phyloP scores from a whole-genome alignment of 2,888 invertebrate genomes.

The Leucophora obtusa region DNA sequence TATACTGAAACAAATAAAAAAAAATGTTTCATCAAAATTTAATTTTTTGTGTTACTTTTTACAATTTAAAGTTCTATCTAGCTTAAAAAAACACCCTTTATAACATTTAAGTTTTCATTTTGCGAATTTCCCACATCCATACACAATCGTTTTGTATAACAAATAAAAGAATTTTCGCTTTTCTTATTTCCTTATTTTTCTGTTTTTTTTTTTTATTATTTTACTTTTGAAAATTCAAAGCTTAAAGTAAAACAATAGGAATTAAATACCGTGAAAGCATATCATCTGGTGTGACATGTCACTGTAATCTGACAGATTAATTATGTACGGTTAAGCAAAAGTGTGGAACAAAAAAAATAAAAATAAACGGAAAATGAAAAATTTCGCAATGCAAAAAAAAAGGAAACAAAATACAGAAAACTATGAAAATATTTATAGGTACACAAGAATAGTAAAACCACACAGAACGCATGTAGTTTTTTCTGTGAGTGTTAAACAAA shows the following conservation, averaged over 20 bases:
- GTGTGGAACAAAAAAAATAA: neutral
- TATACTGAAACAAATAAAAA: no score
- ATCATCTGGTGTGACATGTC: conserved; percentile 72
- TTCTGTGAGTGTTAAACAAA: conserved; percentile 13
- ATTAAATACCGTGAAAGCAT: conserved; percentile 61
- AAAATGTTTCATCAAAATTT: no score
- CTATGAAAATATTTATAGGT: conserved; percentile 31
- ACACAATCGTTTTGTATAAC: neutral
- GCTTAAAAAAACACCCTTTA: no score
- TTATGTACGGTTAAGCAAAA: conserved; percentile 71
- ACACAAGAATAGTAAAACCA: conserved; percentile 35
- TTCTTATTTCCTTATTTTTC: neutral
- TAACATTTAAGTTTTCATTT: conserved; percentile 25
- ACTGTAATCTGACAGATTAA: conserved; percentile 77
- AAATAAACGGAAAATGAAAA: conserved; percentile 12
- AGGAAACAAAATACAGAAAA: neutral
- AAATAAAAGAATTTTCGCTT: neutral
- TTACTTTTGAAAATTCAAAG: conserved; percentile 25
- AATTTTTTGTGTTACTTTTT: no score
- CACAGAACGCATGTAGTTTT: conserved; percentile 3
- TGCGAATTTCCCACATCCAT: conserved; percentile 17
- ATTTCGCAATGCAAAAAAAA: conserved; percentile 29
- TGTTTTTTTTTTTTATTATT: conserved; percentile 11
- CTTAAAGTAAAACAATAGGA: conserved; percentile 60
- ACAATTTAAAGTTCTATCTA: no score